phyloP scores from a whole-genome alignment of 2,797 vertebrate genomes.

The Chiroxiphia lanceolata region DNA sequence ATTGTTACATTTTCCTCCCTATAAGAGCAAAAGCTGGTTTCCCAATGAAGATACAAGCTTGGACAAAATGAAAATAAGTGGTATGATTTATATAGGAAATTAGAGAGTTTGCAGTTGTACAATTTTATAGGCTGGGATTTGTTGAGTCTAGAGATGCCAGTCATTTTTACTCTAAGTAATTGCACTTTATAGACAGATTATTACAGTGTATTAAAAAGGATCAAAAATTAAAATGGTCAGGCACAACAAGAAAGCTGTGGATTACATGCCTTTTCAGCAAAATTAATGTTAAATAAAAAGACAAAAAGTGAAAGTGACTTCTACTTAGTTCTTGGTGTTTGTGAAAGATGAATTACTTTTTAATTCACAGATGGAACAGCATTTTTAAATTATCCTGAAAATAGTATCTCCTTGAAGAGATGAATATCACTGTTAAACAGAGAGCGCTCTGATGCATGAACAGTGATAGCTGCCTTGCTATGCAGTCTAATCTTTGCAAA shows the following conservation, averaged over 20 bases:
- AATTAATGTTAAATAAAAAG: neutral
- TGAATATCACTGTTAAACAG: neutral
- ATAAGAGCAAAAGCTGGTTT: neutral
- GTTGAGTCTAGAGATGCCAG: neutral
- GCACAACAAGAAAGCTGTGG: neutral
- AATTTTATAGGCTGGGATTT: neutral
- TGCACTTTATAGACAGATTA: neutral
- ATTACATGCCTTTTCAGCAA: neutral
- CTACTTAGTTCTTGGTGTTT: neutral
- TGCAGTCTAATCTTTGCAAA: neutral
- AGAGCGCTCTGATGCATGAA: neutral
- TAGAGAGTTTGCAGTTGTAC: neutral
- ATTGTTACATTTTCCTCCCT: neutral
- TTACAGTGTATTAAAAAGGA: neutral
- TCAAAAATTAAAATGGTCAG: neutral
- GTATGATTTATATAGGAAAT: neutral
- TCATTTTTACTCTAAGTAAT: neutral
- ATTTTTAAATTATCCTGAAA: conserved; percentile 3
- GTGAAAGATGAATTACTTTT: neutral
- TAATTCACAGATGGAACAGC: neutral
- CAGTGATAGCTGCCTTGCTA: neutral
- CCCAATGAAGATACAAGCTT: neutral
- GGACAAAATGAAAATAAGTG: neutral
- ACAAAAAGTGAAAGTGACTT: neutral
- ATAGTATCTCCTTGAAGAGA: neutral